phyloP scores from a whole-genome alignment of 2,888 invertebrate genomes.

The Drepanosiphum platanoidis region DNA sequence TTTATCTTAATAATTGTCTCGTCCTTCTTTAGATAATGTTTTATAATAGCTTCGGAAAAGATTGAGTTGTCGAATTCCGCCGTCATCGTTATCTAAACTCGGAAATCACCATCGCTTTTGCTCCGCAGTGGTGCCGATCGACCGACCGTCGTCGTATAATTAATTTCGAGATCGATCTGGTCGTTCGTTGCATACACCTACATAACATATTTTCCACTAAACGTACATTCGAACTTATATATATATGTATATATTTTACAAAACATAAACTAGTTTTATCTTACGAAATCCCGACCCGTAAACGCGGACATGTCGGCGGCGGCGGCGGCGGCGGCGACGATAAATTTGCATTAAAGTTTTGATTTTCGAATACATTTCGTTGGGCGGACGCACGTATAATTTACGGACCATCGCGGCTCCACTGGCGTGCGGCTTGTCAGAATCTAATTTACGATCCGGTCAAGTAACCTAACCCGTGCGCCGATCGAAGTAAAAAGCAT shows the following conservation, averaged over 20 bases:
- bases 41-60: too few species aligned
- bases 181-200: neutral
- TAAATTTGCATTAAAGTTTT: slow-evolving; percentile 8
- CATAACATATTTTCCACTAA: neutral
- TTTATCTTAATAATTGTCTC: too few species aligned
- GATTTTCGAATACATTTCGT: neutral
- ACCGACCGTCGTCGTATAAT: neutral
- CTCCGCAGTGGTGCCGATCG: neutral
- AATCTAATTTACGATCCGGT: neutral
- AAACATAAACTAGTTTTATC: slow-evolving; percentile 8
- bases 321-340: neutral
- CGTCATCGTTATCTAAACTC: too few species aligned
- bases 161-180: neutral
- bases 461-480: neutral
- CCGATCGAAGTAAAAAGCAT: neutral
- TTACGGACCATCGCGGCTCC: too few species aligned
- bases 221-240: too few species aligned
- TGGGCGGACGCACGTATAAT: neutral
- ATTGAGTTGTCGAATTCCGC: too few species aligned
- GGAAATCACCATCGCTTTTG: neutral
- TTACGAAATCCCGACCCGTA: neutral
- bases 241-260: neutral
- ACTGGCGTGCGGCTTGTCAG: neutral
- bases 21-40: too few species aligned
- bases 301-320: too few species aligned